Evolutionary conservation across 2,797 vertebrate genomes (phyloP).

Genomic region (Artibeus lituratus): DNA sequence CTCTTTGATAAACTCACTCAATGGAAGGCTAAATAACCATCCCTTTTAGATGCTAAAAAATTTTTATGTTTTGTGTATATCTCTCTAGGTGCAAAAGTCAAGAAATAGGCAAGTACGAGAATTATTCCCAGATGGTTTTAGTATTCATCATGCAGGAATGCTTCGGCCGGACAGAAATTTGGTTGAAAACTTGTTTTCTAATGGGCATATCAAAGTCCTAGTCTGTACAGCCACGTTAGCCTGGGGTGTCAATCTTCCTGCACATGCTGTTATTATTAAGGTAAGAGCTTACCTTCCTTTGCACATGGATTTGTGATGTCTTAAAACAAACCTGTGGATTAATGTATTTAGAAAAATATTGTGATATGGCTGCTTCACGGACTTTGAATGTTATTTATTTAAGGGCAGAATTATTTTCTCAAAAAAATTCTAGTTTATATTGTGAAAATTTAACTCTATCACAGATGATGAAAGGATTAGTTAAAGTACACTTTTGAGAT

Average conservation of each 20-base stretch:
- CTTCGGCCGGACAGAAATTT: constrained; percentile 93
- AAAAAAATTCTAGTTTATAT: constrained; percentile 77
- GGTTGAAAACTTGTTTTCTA: constrained; percentile 96
- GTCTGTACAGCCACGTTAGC: constrained; percentile 97
- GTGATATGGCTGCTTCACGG: constrained; percentile 67
- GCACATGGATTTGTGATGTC: constrained; percentile 44
- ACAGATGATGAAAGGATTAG: constrained; percentile 84
- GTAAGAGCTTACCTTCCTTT: constrained; percentile 80
- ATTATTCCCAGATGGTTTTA: constrained; percentile 97
- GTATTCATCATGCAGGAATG: constrained; percentile 98
- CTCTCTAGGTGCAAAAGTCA: constrained; percentile 92
- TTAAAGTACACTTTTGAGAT: constrained; percentile 83
- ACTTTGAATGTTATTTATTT: constrained; percentile 78
- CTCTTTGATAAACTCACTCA: constrained; percentile 31
- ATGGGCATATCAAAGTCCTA: constrained; percentile 93
- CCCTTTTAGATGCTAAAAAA: constrained; percentile 25
- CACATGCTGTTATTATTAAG: constrained; percentile 99
- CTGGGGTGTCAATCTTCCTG: constrained; percentile 99
- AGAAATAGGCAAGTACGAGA: constrained; percentile 97
- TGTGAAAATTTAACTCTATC: constrained; percentile 83
- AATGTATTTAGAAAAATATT: constrained; percentile 62
- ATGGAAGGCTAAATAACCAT: not conserved
- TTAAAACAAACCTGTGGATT: constrained; percentile 66
- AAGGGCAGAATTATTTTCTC: constrained; percentile 79
- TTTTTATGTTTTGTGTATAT: constrained; percentile 53